phyloP scores from a whole-genome alignment of 2,888 invertebrate species.

The Brachylomia viminalis region DNA sequence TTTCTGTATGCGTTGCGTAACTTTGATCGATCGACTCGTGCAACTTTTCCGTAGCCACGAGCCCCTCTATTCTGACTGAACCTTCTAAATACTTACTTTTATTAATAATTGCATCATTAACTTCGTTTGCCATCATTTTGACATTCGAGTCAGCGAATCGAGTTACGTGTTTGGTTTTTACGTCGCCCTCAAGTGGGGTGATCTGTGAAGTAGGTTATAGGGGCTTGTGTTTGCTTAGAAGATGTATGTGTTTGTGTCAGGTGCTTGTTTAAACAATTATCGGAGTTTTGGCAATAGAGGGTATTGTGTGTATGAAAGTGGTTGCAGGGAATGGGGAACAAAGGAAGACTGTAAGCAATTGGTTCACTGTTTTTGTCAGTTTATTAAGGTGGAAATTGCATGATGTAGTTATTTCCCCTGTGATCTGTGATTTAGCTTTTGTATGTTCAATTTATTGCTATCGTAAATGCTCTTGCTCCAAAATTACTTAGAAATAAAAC shows the following conservation, averaged over 20 bases:
- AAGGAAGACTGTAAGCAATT: background rate
- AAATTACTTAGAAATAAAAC: too few relatives aligned
- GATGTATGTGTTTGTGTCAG: too few relatives aligned
- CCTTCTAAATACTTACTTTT: slow-evolving; percentile 9
- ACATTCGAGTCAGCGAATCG: slow-evolving; percentile 35
- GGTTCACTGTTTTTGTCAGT: background rate
- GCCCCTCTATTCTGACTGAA: background rate
- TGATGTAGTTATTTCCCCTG: background rate
- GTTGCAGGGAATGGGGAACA: background rate
- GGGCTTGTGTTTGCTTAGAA: too few relatives aligned
- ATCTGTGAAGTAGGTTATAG: slow-evolving; percentile 19
- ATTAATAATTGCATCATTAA: slow-evolving; percentile 8
- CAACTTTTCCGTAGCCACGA: background rate
- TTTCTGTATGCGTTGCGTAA: too few relatives aligned
- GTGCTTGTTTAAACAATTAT: slow-evolving; percentile 34
- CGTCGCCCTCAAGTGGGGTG: slow-evolving; percentile 32
- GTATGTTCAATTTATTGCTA: background rate
- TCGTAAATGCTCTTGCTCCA: too few relatives aligned
- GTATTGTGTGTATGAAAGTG: background rate
- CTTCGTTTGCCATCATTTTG: slow-evolving; percentile 46
- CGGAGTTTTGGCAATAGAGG: background rate
- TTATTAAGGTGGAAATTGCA: background rate
- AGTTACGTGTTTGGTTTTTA: slow-evolving; percentile 50
- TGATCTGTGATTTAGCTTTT: background rate
- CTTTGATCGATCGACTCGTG: background rate